A percentile compares a stretch with the other conserved stretches of the same genome.
Conservation (phyloP, 1,140 invertebrate species). For the Oedothorax gibbosus region DNA sequence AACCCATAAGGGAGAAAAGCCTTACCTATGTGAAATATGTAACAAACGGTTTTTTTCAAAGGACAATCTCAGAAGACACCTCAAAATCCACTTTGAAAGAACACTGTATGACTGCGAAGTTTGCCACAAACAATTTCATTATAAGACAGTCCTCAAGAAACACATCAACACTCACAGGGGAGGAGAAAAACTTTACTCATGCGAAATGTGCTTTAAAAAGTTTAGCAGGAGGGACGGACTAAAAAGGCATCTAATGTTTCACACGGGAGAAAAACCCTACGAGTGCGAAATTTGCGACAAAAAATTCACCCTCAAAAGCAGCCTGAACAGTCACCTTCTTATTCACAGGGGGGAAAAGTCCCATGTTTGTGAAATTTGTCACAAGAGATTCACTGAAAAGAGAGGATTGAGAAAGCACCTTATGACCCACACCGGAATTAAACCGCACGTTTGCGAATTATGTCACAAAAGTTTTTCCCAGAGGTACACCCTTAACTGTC, state of each 20-base stretch:
- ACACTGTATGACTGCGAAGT: not conserved
- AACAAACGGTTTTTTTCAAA: not conserved
- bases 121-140: slow-evolving; percentile 97
- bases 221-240: not conserved
- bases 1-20: slow-evolving; percentile 27
- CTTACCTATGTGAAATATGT: slow-evolving; percentile 3
- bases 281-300: slow-evolving; percentile 29
- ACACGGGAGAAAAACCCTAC: slow-evolving; percentile 47
- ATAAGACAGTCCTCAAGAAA: slow-evolving; percentile 97
- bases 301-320: not conserved
- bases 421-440: not conserved
- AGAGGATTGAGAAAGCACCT: not conserved
- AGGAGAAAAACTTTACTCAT: slow-evolving; percentile 95
- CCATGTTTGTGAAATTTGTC: slow-evolving; percentile 22
- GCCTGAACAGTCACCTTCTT: slow-evolving; percentile 6
- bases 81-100: not conserved
- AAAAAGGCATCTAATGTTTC: not conserved
- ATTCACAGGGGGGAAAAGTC: slow-evolving; percentile 35
- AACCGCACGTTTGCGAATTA: no score
- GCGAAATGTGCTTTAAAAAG: slow-evolving; percentile 14
- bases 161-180: slow-evolving; percentile 97
- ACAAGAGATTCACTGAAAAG: slow-evolving; percentile 12
- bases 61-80: slow-evolving; percentile 5
- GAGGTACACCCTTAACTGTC: no score
- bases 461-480: no score